A percentile compares a stretch with the other conserved stretches of the same genome.
Conservation (phyloP, 1,140 invertebrate species). For the Drosophila sp. region DNA sequence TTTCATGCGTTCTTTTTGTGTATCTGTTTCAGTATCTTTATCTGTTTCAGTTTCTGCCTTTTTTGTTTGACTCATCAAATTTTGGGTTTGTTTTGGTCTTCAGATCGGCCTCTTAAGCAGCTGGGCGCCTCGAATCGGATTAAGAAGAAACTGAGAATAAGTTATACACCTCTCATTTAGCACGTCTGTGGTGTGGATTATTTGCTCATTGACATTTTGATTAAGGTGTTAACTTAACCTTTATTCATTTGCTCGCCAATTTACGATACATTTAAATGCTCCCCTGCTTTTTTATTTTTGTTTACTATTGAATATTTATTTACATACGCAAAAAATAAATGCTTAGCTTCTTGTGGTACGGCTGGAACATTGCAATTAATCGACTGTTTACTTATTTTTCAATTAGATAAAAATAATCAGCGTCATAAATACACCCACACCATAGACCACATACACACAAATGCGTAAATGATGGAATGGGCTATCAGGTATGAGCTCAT, state of each 20-base stretch:
- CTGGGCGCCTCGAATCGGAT: constrained; percentile 34
- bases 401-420: constrained; percentile 74
- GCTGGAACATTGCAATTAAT: constrained; percentile 46
- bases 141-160: constrained; percentile 42
- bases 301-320: constrained; percentile 58
- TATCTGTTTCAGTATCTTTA: constrained; percentile 32
- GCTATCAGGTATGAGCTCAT: constrained; percentile 29
- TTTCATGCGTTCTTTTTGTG: constrained; percentile 27
- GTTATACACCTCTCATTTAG: constrained; percentile 57
- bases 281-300: constrained; percentile 49
- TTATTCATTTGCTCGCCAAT: constrained; percentile 32
- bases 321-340: constrained; percentile 29
- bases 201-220: constrained; percentile 82
- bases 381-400: constrained; percentile 75
- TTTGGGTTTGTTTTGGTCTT: constrained; percentile 38
- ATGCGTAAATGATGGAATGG: constrained; percentile 13
- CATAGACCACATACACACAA: constrained; percentile 3
- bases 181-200: constrained; percentile 62
- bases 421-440: constrained; percentile 71
- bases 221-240: constrained; percentile 71
- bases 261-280: constrained; percentile 22
- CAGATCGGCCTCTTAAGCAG: constrained; percentile 34
- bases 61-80: constrained; percentile 63
- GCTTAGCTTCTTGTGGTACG: constrained; percentile 9
- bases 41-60: constrained; percentile 16